These are phyloP conservation scores for Gymnoscopelus braueri DNA, from an alignment of 2,797 vertebrate species.

Conservation along the genomic window DNA sequence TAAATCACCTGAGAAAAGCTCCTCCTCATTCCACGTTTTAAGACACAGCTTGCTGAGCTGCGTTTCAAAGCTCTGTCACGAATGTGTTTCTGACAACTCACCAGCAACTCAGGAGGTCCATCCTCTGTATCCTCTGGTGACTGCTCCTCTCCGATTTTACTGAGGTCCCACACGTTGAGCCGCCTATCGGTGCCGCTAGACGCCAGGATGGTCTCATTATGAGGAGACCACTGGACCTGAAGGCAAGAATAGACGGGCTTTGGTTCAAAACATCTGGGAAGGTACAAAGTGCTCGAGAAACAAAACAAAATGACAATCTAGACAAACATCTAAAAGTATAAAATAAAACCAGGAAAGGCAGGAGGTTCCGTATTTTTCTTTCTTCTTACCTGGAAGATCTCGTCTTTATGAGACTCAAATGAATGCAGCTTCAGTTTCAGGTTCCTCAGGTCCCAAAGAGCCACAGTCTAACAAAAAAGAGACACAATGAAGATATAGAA, in stretches of 20 bases:
- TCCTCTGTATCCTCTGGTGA: conserved; percentile 98
- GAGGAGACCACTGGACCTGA: conserved; percentile 98
- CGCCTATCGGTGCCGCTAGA: conserved; percentile 96
- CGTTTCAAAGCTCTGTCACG: background rate
- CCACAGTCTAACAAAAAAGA: conserved; percentile 87
- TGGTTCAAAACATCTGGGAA: too few species aligned
- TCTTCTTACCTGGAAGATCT: conserved; percentile 94
- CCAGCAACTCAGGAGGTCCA: conserved; percentile 95
- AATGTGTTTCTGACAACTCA: conserved; percentile 63
- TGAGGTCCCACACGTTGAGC: conserved; percentile 98
- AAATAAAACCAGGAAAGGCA: background rate
- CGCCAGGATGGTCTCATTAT: conserved; percentile 97
- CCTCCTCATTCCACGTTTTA: too few species aligned
- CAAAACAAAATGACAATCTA: background rate
- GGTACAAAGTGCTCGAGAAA: background rate
- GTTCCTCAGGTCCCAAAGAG: conserved; percentile 97
- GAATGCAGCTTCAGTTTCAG: conserved; percentile 97
- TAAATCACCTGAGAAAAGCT: too few species aligned
- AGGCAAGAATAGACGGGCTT: background rate
- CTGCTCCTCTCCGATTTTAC: conserved; percentile 98
- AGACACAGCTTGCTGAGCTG: too few species aligned
- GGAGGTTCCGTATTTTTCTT: too few species aligned
- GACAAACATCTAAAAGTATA: background rate
- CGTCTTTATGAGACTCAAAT: conserved; percentile 98
- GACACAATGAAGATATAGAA: background rate